Conservation (phyloP, 2,888 invertebrate species). For the Seladonia tumulorum region DNA sequence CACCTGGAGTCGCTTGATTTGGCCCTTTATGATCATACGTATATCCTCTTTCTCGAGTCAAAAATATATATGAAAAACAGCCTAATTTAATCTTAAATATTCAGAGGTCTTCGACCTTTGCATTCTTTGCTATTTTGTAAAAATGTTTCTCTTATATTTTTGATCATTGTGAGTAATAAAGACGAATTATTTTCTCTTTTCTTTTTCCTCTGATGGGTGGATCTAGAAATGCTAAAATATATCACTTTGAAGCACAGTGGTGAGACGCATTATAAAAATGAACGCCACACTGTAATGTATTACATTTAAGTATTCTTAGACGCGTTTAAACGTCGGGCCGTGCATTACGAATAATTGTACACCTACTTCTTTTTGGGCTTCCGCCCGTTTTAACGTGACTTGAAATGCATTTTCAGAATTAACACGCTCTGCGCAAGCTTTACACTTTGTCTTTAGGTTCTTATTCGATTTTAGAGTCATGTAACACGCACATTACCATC, state of each 20-base stretch:
- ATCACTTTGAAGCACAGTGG: no score
- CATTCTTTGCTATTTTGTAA: no score
- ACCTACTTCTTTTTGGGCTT: neutral
- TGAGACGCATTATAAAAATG: neutral
- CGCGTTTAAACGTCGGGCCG: neutral
- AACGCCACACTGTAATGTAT: neutral
- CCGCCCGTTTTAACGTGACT: neutral
- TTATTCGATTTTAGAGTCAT: neutral
- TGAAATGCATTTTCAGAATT: neutral
- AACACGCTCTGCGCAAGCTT: neutral
- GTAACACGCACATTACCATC: neutral
- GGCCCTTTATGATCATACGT: no score
- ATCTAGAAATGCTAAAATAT: no score
- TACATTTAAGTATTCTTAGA: slow-evolving; percentile 14
- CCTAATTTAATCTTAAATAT: no score
- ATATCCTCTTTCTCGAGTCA: no score
- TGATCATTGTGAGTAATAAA: neutral
- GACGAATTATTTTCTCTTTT: neutral
- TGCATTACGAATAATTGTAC: neutral
- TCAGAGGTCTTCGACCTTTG: no score
- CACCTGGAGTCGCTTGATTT: no score
- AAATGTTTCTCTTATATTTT: no score
- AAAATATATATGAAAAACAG: no score
- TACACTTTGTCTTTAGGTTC: neutral
- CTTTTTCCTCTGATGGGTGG: neutral